Evolutionary conservation across 2,888 invertebrate species (phyloP), one percentile per base, ranked within the genome.

Genomic region (Diogma glabrata): DNA sequence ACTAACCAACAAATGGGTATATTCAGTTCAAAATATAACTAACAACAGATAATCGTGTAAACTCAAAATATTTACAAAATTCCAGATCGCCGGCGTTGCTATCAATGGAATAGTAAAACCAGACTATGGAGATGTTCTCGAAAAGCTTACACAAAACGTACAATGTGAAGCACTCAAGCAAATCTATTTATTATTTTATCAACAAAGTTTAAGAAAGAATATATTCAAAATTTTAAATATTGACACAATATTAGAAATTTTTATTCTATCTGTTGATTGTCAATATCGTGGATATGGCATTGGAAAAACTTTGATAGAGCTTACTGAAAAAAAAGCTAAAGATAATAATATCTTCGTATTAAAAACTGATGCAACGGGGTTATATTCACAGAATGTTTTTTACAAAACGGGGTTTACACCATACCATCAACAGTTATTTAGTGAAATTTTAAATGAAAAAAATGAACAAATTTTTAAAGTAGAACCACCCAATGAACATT

Each of bases 321-420:
- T 77, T 53, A 83, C 85, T 63, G 76, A 84, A 56, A 72, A 78
- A 22, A 65, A 81, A 16, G 87, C 87, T 0, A 74, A 70, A 57
- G 74, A 79, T 52, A 72, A 76, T 56, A 79, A 79, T 49, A 85
- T 57, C 23, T 72, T 86, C 83, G 63, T 88, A 20, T 77, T 88
- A 60, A 88, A 87, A 69, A 83, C 82, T 16, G 88, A 88, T 63
- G 87, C 88, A 1, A 88, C 88, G 0, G 87, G 88, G 17, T 75
- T 80, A 3, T 88, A 76, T 61, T 88, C 88, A 0, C 87, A 88
- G 62, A 82, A 81, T 59, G 82, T 86, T 51, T 79, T 82, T 54
- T 75, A 75, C 59, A 79, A 79, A 23, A 72, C 82, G 43, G 86
- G 84, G 1, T 79, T 86, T 60, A 71, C 75, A 48, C 74, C 77